Evolutionary conservation across 2,888 invertebrate genomes (phyloP).

Genomic region (Scaptomyza tumidula): DNA sequence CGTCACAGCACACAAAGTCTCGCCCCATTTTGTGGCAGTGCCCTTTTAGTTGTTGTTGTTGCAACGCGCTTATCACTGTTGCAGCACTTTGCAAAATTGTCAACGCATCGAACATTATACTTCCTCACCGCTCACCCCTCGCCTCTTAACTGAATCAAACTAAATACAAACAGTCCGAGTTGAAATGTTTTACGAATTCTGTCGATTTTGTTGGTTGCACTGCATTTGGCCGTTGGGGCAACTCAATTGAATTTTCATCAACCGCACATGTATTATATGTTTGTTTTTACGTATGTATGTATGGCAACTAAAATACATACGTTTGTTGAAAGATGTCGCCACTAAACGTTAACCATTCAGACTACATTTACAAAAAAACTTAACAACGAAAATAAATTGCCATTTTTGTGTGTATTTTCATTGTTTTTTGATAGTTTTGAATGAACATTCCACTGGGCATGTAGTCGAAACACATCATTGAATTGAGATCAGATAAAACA

Average conservation of each 20-base stretch:
- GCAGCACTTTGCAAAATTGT: conserved; percentile 22
- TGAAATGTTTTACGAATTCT: conserved; percentile 22
- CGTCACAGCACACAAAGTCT: conserved; percentile 1
- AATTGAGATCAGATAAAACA: conserved; percentile 22
- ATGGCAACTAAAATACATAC: neutral
- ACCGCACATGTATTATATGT: conserved; percentile 3
- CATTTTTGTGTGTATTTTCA: conserved; percentile 38
- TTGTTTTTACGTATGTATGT: neutral
- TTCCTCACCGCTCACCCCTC: no score
- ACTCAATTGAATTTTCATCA: conserved; percentile 36
- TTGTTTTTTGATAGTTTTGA: conserved; percentile 45
- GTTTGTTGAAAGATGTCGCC: conserved; percentile 6
- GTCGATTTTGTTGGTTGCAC: conserved; percentile 33
- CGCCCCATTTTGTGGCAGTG: neutral
- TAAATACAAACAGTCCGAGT: neutral
- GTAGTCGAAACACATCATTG: conserved; percentile 28
- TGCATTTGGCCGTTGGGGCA: conserved; percentile 27
- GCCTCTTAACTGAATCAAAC: conserved; percentile 30
- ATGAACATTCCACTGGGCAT: conserved; percentile 43
- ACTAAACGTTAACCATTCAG: no score
- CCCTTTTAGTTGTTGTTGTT: neutral
- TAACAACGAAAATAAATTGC: conserved; percentile 34
- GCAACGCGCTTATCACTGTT: conserved; percentile 19
- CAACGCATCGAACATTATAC: conserved; percentile 12
- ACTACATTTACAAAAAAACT: no score